Percentiles rank a stretch among this genome's conserved stretches.
These are phyloP conservation scores for Diogma glabrata DNA, from an alignment of 2,888 invertebrate genomes.

Conservation along the genomic window DNA sequence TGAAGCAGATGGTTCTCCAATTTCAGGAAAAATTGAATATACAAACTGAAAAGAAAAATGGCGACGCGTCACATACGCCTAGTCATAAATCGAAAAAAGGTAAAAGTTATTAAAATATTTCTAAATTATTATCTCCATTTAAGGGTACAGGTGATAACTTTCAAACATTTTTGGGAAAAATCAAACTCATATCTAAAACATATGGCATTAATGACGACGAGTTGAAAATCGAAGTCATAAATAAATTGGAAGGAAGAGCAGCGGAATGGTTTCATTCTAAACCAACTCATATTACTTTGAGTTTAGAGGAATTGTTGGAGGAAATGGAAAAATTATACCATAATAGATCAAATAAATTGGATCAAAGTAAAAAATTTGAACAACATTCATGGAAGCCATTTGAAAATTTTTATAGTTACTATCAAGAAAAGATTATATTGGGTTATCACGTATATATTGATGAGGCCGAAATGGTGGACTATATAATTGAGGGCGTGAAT, in stretches of 20 bases:
- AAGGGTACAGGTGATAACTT: not conserved
- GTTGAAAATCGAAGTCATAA: not conserved
- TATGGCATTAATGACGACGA: not conserved
- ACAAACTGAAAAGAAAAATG: not conserved
- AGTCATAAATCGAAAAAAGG: too few relatives aligned
- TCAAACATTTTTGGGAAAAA: not conserved
- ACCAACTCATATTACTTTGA: not conserved
- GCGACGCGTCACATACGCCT: too few relatives aligned
- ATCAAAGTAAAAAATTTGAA: not conserved
- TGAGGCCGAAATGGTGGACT: not conserved
- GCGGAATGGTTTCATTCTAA: not conserved
- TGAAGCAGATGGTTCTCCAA: not conserved
- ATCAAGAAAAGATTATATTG: not conserved
- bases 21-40: not conserved
- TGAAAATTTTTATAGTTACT: not conserved
- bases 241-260: not conserved
- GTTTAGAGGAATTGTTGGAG: not conserved
- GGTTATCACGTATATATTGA: not conserved
- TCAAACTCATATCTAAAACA: not conserved
- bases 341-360: not conserved
- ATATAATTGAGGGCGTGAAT: not conserved
- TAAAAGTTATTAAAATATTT: not conserved
- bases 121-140: not conserved
- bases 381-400: not conserved
- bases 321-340: not conserved